Evolutionary conservation across 2,888 invertebrate genomes (phyloP), one percentile per base, ranked within the genome.

Genomic region (Synergus japonicus): DNA sequence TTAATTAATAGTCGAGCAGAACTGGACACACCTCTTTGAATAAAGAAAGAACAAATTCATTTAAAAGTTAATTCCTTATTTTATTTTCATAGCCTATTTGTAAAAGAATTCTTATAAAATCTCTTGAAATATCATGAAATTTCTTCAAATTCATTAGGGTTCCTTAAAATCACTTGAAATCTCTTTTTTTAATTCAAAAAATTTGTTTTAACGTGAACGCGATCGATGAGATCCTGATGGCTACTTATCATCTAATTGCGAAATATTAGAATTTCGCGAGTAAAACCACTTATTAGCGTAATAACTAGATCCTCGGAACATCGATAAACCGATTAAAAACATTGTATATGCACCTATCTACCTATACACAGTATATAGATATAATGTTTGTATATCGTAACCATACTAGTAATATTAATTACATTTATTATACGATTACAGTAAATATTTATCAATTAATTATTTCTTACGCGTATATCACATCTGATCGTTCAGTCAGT

Each of bases 401-500:
- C 41, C 73, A 73, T 73, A 78, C 80, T 83, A 83, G 77, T 83
- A 79, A 78, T 73, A 73, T 83, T 86, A 88, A 87, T 87, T 86
- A 88, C 84, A 87, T 85, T 85, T 86, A 87, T 85, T 86, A 87
- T 87, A 83, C 88, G 88, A 89, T 88, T 88, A 89, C 87, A 87
- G 87, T 89, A 88, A 90, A 89, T 89, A 90, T 83, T 84, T 86
- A 88, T 89, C 86, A 88, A 86, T 88, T 82, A 87, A 88, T 88
- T 88, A 89, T 90, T 91, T 88, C 92, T 91, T 91, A 91, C 89
- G 89, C 90, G 88, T 92, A 92, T 92, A 92, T 92, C 92, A 92
- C 92, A 92, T 92, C 91, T 92, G 92, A 92, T 91, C 92, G 89
- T 92, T 92, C 92, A 92, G 92, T 92, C 92, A 91, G 89, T 91